Conservation (phyloP, 2,797 vertebrate species). For the Tachyglossus aculeatus region DNA sequence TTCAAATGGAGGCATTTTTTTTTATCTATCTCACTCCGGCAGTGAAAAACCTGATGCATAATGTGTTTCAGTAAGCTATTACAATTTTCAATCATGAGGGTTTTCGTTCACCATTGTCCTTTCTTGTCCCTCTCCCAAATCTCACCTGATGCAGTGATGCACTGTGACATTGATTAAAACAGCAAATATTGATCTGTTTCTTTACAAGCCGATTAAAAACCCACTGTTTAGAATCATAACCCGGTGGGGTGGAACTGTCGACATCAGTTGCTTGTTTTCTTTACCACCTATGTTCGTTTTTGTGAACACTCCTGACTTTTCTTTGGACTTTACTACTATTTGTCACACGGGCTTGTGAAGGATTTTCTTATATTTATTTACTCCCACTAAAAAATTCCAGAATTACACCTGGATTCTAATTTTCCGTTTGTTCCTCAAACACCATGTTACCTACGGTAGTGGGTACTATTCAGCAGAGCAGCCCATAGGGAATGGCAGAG, state of each 20-base stretch:
- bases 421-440: too few relatives aligned
- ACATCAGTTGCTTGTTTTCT: not conserved
- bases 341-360: not conserved
- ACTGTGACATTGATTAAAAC: constrained; percentile 39
- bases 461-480: too few relatives aligned
- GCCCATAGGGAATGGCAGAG: too few relatives aligned
- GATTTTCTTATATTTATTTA: constrained; percentile 15
- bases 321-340: constrained; percentile 19
- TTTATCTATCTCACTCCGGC: constrained; percentile 55
- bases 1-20: constrained; percentile 53
- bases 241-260: constrained; percentile 32
- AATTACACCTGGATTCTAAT: too few relatives aligned
- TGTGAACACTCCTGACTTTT: not conserved
- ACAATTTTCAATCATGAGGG: constrained; percentile 48
- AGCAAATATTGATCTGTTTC: constrained; percentile 48
- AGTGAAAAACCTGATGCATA: constrained; percentile 56
- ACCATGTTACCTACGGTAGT: too few relatives aligned
- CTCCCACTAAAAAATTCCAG: not conserved
- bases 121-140: constrained; percentile 30
- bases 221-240: constrained; percentile 32
- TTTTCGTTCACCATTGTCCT: constrained; percentile 46
- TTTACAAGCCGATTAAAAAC: constrained; percentile 34
- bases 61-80: constrained; percentile 64
- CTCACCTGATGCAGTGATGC: constrained; percentile 20
- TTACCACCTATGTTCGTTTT: constrained; percentile 21